phyloP scores from a whole-genome alignment of 1,140 invertebrate species.

The Lamellibrachia luymesi region DNA sequence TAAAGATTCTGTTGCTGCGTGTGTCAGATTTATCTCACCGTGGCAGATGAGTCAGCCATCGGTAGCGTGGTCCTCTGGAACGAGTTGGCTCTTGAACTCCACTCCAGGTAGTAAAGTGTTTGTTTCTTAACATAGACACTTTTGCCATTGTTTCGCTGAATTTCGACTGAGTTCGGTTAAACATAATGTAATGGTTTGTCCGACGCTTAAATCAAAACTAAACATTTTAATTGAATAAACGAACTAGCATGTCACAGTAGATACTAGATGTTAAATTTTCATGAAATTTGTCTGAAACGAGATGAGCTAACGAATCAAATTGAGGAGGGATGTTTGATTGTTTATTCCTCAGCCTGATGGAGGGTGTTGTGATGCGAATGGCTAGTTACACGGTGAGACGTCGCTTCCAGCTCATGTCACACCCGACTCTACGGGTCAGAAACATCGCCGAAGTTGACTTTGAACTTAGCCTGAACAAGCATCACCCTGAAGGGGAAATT shows the following conservation, averaged over 20 bases:
- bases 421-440: neutral
- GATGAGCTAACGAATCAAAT: no score
- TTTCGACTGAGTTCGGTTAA: no score
- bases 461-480: neutral
- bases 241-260: no score
- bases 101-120: neutral
- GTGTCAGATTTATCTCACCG: neutral
- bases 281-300: no score
- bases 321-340: neutral
- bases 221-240: no score
- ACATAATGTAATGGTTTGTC: no score
- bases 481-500: neutral
- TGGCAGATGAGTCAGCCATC: neutral
- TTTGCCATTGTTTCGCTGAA: no score
- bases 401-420: neutral
- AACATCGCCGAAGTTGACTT: neutral
- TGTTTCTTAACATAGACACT: neutral
- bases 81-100: neutral
- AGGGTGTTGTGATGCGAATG: neutral
- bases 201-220: no score
- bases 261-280: no score
- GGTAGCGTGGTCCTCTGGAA: neutral
- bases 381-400: neutral
- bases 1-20: neutral
- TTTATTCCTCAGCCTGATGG: neutral